phyloP scores from a whole-genome alignment of 2,113 vertebrate species.

The Solea solea region DNA sequence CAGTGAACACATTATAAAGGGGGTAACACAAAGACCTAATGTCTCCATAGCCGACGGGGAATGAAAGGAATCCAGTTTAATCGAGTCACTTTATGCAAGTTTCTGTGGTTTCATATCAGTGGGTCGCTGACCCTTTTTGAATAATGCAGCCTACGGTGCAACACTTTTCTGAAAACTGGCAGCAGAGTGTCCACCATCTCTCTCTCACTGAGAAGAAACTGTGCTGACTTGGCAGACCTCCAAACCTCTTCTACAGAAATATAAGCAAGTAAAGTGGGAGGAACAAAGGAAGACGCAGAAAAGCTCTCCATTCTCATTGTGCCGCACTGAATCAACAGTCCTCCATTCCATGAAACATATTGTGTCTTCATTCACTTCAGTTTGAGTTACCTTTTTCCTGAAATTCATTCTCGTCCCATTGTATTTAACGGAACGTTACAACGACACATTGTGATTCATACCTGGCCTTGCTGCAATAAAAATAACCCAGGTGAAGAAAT shows the following conservation, averaged over 20 bases:
- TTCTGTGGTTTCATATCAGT: constrained; percentile 1
- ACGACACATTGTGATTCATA: constrained; percentile 22
- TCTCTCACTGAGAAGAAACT: constrained; percentile 10
- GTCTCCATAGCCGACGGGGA: not conserved
- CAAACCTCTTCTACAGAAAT: constrained; percentile 17
- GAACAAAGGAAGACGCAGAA: not conserved
- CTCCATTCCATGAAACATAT: constrained; percentile 15
- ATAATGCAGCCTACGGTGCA: constrained; percentile 6
- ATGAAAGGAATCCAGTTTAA: not conserved
- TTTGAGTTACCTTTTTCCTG: not conserved
- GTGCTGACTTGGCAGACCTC: constrained; percentile 18
- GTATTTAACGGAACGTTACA: not conserved
- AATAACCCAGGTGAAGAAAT: constrained; percentile 30
- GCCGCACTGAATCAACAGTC: constrained; percentile 13
- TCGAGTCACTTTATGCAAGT: constrained; percentile 1
- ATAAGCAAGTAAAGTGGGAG: not conserved
- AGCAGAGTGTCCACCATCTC: constrained; percentile 10
- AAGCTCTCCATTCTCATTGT: constrained; percentile 8
- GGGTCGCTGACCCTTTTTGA: not conserved
- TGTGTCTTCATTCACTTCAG: not conserved
- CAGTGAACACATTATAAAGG: not conserved
- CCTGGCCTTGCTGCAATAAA: constrained; percentile 1
- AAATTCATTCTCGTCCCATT: not conserved
- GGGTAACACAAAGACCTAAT: constrained; percentile 5
- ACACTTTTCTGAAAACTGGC: constrained; percentile 21